These are phyloP conservation scores for Metacarcinus magister DNA, from an alignment of 2,888 invertebrate genomes.

Conservation along the genomic window DNA sequence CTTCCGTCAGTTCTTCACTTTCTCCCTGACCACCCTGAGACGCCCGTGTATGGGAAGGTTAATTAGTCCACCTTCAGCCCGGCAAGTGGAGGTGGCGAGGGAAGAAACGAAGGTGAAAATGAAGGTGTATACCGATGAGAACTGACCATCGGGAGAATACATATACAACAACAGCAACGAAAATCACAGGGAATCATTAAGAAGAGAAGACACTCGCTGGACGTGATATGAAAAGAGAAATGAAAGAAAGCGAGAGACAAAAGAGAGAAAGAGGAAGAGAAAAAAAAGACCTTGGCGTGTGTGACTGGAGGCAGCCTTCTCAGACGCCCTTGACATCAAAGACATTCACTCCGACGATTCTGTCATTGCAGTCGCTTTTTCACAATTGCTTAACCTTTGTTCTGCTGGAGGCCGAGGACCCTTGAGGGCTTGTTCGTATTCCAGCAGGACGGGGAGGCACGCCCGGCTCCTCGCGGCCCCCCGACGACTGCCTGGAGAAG, in stretches of 20 bases:
- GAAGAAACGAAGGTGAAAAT: neutral
- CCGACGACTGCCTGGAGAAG: constrained; percentile 39
- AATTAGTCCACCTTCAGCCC: neutral
- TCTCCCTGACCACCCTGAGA: neutral
- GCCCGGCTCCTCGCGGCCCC: constrained; percentile 63
- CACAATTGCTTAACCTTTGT: constrained; percentile 79
- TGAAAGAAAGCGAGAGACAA: neutral
- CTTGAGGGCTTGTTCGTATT: constrained; percentile 67
- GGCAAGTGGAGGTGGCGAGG: neutral
- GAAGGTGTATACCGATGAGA: neutral
- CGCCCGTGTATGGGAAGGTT: neutral
- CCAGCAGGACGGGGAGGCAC: constrained; percentile 63
- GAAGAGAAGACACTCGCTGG: neutral
- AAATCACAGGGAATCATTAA: neutral
- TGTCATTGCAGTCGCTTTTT: constrained; percentile 80
- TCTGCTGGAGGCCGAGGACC: constrained; percentile 70
- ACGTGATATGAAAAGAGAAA: constrained; percentile 29
- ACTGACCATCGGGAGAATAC: neutral
- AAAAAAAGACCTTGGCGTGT: neutral
- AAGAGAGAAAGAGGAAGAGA: neutral
- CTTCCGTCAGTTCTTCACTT: no score
- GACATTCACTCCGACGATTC: constrained; percentile 71
- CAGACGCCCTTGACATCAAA: constrained; percentile 72
- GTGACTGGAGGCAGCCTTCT: constrained; percentile 9
- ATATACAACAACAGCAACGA: no score